Conservation (phyloP, 2,113 vertebrate genomes). For the Ailuropoda melanoleuca region DNA sequence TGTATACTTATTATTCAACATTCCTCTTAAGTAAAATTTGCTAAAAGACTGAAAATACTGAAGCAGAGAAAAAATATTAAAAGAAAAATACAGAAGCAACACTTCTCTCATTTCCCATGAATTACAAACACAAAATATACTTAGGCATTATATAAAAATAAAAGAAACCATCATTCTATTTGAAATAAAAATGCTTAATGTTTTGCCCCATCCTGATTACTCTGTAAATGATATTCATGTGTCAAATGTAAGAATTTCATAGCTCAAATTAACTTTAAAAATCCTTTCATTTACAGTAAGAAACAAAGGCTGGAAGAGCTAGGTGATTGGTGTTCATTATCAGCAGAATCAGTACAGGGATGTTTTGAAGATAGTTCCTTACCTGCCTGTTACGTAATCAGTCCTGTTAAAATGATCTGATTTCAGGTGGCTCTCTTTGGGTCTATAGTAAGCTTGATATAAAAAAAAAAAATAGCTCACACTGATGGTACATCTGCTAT, state of each 20-base stretch:
- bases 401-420: neutral
- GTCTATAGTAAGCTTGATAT: neutral
- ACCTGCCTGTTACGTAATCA: neutral
- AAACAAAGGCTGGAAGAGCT: neutral
- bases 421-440: neutral
- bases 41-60: conserved; percentile 69
- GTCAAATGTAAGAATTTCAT: neutral
- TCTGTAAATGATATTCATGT: neutral
- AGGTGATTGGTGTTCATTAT: neutral
- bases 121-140: neutral
- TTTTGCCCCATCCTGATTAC: neutral
- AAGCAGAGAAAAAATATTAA: neutral
- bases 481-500: neutral
- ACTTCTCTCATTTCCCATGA: neutral
- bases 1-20: conserved; percentile 70
- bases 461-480: neutral
- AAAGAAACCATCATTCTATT: neutral
- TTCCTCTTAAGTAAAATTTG: conserved; percentile 75
- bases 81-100: neutral
- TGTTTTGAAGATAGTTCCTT: neutral
- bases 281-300: neutral
- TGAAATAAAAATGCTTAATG: conserved; percentile 18
- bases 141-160: neutral
- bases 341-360: neutral
- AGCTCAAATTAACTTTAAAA: neutral